Evolutionary conservation across 1,140 invertebrate species (phyloP), one percentile per base, ranked within the genome.

Genomic region (Drosophila sechellia): DNA sequence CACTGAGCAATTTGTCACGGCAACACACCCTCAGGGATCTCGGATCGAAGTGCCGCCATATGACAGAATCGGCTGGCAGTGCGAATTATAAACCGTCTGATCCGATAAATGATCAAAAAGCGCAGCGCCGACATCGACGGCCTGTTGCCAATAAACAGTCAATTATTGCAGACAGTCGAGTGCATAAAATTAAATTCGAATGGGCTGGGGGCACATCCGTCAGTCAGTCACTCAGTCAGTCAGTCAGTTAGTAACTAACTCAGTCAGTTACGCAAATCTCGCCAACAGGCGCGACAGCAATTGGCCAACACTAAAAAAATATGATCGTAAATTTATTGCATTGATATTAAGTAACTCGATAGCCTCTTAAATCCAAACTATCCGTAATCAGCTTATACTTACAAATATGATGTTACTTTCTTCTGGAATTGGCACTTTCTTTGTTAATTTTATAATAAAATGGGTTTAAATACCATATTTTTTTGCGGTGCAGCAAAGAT

Each of bases 61-160:
- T 81, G 81, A 81, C 73, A 74, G 71, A 85, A 80, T 80, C 60
- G 58, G 74, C 73, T 68, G 79, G 55, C 63, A 20, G 53, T 78
- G 79, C 59, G 59, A 83, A 66, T 75, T 83, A 81, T 78, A 78
- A 81, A 75, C 60, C 45, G 70, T 43, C 34, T 52, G 69, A 63
- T 55, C 49, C 74, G 84, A 83, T 83, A 81, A 86, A 83, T 87
- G 83, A 86, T 87, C 79, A 86, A 86, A 86, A 79, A 76, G 84
- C 83, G 48, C 15, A 73, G 69, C 59, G 79, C 81, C 81, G 81
- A 75, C 79, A 57, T 20, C 43, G 60, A 69, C 77, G 27, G 59
- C 66, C 79, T 77, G 53, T 81, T 76, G 83, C 83, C 83, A 86
- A 86, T 86, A 86, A 86, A 86, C 81, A 86, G 81, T 87, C 81